Evolutionary conservation across 2,888 invertebrate species (phyloP), one percentile per base, ranked within the genome.

Genomic region (Colostygia pectinataria): DNA sequence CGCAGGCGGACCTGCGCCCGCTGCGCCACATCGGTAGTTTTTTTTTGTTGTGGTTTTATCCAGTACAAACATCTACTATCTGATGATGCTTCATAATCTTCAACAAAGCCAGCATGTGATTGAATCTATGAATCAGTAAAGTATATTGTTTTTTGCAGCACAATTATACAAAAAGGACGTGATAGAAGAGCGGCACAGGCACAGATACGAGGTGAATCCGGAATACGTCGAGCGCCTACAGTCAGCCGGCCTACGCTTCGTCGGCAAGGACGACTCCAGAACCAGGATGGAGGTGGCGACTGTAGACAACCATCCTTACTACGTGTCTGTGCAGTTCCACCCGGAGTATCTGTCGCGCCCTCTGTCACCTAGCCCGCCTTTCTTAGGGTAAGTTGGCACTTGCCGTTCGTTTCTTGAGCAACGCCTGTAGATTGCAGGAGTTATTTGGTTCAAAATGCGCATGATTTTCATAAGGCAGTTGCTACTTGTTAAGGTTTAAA

Each of bases 141-240:
- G 2, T 13, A 12, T 28, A 10, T 10, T 18, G 8, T 12, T 29
- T 36, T 32, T 77, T 75, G 8, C 75, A 94, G 95, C 92, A 50
- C 92, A 93, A 77, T 81, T 98, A 2, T 98, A 98, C 84, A 95
- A 95, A 3, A 94, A 93, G 54, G 93, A 94, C 7, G 83, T 83
- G 41, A 94, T 99, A 42, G 97, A 98, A 68, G 99, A 99, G 80
- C 93, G 99, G 3, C 99, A 99, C 84, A 91, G 99, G 37, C 99
- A 99, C 82, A 92, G 99, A 14, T 99, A 98, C 76, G 99, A 99
- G 91, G 98, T 99, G 0, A 99, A 99, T 90, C 97, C 98, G 0
- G 92, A 93, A 33, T 96, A 96, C 77, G 95, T 98, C 8, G 83
- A 91, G 7, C 87, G 93, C 15, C 87, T 99, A 18, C 96, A 97